These are phyloP conservation scores for Ceratoteleas bidentatus DNA, from an alignment of 1,140 invertebrate species.

Conservation along the genomic window DNA sequence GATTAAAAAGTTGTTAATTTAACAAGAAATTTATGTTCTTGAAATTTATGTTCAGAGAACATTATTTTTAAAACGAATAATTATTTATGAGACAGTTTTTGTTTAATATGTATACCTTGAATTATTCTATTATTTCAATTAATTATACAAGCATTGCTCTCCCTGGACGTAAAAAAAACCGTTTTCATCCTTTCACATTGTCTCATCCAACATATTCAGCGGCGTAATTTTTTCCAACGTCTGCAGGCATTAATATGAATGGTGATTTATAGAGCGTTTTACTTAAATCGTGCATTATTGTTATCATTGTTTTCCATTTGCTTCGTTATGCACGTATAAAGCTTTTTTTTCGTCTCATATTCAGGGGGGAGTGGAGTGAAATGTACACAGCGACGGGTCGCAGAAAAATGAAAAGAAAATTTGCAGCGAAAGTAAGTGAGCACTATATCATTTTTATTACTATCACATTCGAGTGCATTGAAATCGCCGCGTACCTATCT, in stretches of 20 bases:
- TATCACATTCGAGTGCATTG: constrained; percentile 68
- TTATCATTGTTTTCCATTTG: constrained; percentile 54
- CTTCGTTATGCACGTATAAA: constrained; percentile 25
- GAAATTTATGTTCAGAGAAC: too few relatives aligned
- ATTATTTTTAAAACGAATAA: too few relatives aligned
- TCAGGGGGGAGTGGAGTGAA: constrained; percentile 21
- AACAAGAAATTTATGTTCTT: too few relatives aligned
- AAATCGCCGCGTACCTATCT: constrained; percentile 72
- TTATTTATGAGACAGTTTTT: too few relatives aligned
- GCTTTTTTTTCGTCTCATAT: constrained; percentile 29
- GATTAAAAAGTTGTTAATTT: too few relatives aligned
- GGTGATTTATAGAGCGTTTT: constrained; percentile 38
- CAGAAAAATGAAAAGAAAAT: constrained; percentile 41
- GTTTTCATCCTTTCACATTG: constrained; percentile 12
- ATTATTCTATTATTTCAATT: not conserved
- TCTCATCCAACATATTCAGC: constrained; percentile 28
- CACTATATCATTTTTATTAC: constrained; percentile 41
- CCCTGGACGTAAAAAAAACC: not conserved
- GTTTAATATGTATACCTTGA: too few relatives aligned
- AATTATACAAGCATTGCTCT: not conserved
- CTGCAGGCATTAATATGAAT: constrained; percentile 36
- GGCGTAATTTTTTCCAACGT: constrained; percentile 16
- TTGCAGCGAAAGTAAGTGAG: constrained; percentile 31
- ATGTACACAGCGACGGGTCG: constrained; percentile 23
- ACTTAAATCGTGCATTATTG: constrained; percentile 41